Conservation (phyloP, 2,888 invertebrate genomes). For the Nephrotoma flavescens region DNA sequence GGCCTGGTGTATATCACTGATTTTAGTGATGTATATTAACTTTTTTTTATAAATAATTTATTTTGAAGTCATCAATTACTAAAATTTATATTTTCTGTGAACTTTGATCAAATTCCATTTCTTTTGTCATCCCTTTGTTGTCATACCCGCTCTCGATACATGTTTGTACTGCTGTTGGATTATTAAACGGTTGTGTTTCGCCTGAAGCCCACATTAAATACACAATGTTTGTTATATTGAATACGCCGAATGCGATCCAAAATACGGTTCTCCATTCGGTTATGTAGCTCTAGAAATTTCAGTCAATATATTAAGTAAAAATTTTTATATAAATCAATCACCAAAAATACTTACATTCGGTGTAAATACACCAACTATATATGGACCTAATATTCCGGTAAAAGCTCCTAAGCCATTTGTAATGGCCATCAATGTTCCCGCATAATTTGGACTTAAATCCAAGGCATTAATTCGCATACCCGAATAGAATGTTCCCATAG, state of each 20-base stretch:
- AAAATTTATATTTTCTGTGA: neutral
- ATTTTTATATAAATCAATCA: no score
- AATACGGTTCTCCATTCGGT: slow-evolving; percentile 64
- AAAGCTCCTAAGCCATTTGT: slow-evolving; percentile 59
- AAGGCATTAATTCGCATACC: slow-evolving; percentile 55
- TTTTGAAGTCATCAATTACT: neutral
- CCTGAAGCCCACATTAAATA: slow-evolving; percentile 59
- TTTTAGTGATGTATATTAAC: neutral
- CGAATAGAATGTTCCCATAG: slow-evolving; percentile 55
- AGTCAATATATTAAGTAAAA: neutral
- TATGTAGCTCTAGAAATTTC: slow-evolving; percentile 37
- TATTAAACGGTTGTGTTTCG: slow-evolving; percentile 38
- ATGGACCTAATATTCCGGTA: slow-evolving; percentile 54
- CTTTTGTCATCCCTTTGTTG: neutral
- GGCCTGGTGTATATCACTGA: neutral
- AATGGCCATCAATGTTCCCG: slow-evolving; percentile 51
- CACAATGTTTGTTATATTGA: slow-evolving; percentile 48
- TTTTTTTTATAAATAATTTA: neutral
- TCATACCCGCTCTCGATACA: neutral
- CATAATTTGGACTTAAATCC: slow-evolving; percentile 50
- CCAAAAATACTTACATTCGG: slow-evolving; percentile 34
- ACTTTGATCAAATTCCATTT: neutral
- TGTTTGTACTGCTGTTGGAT: neutral
- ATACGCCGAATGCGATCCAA: slow-evolving; percentile 59
- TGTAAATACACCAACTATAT: slow-evolving; percentile 48